phyloP scores from a whole-genome alignment of 2,797 vertebrate genomes.

The Eulemur rubriventer region DNA sequence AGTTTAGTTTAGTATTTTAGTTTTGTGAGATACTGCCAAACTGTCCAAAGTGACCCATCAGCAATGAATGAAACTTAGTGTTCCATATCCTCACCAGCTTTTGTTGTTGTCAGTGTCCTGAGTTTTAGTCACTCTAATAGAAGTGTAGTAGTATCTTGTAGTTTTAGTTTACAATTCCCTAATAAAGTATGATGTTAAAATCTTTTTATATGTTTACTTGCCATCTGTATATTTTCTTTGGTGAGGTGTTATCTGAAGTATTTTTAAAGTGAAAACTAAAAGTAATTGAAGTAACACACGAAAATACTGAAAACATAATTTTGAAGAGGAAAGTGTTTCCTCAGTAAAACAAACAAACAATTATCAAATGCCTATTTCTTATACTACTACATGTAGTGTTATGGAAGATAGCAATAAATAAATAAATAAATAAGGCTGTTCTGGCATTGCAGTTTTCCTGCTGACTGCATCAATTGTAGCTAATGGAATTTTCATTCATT shows the following conservation, averaged over 20 bases:
- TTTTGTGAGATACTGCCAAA: not conserved
- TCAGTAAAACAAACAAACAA: conserved; percentile 42
- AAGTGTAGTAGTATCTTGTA: not conserved
- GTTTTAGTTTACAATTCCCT: not conserved
- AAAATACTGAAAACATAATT: conserved; percentile 29
- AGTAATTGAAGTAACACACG: not conserved
- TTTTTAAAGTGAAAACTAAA: conserved; percentile 44
- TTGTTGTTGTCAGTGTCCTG: not conserved
- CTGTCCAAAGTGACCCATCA: not conserved
- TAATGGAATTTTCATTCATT: not conserved
- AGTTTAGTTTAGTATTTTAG: not conserved
- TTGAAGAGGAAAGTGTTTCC: not conserved
- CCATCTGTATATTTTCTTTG: not conserved
- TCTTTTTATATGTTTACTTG: not conserved
- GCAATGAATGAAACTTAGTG: not conserved
- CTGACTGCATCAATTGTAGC: not conserved
- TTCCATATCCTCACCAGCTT: not conserved
- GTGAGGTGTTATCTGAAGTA: not conserved
- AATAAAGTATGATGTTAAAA: conserved; percentile 1
- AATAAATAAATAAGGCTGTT: not conserved
- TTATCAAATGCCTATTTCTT: not conserved
- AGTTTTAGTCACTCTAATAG: not conserved
- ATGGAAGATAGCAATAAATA: not conserved
- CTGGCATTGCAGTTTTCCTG: not conserved
- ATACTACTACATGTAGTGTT: not conserved